phyloP scores from a whole-genome alignment of 2,797 vertebrate genomes.

The Syncerus caffer region DNA sequence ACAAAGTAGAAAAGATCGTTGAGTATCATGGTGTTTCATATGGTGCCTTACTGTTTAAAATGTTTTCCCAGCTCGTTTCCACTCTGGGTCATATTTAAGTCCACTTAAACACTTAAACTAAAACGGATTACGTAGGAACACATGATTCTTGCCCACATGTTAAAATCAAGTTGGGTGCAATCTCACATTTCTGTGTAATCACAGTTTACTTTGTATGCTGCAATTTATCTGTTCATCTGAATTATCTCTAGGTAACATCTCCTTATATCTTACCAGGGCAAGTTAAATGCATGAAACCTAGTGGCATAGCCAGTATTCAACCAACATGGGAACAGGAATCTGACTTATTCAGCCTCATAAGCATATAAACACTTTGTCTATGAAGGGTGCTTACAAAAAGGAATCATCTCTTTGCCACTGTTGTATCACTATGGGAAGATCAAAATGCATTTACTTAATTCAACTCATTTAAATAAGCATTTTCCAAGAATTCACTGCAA shows the following conservation, averaged over 20 bases:
- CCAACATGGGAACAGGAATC: not conserved
- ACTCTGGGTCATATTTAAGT: not conserved
- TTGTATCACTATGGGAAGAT: not conserved
- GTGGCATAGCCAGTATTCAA: not conserved
- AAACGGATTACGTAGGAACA: not conserved
- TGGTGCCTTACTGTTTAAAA: not conserved
- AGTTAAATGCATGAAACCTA: not conserved
- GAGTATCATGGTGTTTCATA: not conserved
- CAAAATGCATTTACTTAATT: not conserved
- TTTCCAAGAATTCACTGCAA: not conserved
- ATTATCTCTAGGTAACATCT: not conserved
- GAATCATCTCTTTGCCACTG: not conserved
- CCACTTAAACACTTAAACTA: not conserved
- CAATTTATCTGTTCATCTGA: not conserved
- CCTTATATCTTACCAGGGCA: slow-evolving; percentile 23
- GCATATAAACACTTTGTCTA: not conserved
- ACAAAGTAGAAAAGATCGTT: not conserved
- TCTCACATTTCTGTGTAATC: not conserved
- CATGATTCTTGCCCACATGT: not conserved
- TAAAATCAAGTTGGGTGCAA: slow-evolving; percentile 33
- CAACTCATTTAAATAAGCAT: slow-evolving; percentile 10
- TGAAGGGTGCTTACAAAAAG: not conserved
- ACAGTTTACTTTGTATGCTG: not conserved
- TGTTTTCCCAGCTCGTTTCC: not conserved
- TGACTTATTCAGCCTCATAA: not conserved